These are phyloP conservation scores for Stenichneumon culpator DNA, from an alignment of 2,888 invertebrate genomes.

Conservation along the genomic window DNA sequence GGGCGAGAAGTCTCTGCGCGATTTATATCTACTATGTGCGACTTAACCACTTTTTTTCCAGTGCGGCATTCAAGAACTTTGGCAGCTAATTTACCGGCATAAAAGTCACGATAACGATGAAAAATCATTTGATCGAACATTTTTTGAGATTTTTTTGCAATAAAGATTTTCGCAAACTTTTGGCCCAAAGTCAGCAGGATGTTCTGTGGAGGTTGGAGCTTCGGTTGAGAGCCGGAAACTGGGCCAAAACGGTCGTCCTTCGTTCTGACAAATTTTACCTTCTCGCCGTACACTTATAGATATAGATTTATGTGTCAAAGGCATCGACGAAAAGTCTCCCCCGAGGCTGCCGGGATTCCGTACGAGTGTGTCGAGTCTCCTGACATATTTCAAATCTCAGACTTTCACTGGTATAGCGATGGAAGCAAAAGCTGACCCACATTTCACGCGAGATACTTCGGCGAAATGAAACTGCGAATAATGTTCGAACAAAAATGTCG, in stretches of 20 bases:
- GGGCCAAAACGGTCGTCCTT: conserved; percentile 40
- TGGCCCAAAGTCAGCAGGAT: conserved; percentile 8
- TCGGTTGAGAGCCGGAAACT: conserved; percentile 25
- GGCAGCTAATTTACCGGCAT: conserved; percentile 3
- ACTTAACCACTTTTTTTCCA: background rate
- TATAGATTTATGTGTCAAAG: background rate
- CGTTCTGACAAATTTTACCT: conserved; percentile 31
- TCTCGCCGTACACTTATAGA: background rate
- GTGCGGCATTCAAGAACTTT: conserved; percentile 24
- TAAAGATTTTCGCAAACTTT: conserved; percentile 39
- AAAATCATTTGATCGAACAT: conserved; percentile 48
- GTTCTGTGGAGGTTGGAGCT: background rate
- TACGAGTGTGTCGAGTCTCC: conserved; percentile 41
- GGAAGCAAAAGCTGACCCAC: conserved; percentile 45
- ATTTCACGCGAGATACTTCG: conserved; percentile 3
- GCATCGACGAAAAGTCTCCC: background rate
- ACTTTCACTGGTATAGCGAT: background rate
- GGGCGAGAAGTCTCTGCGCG: background rate
- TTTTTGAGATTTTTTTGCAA: conserved; percentile 1
- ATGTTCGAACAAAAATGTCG: background rate
- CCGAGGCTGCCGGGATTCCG: conserved; percentile 1
- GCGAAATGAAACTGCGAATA: conserved; percentile 30
- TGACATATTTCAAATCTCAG: conserved; percentile 23
- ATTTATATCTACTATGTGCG: conserved; percentile 1
- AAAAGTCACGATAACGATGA: conserved; percentile 16